phyloP scores from a whole-genome alignment of 2,888 invertebrate species.

The Halocaridina rubra region DNA sequence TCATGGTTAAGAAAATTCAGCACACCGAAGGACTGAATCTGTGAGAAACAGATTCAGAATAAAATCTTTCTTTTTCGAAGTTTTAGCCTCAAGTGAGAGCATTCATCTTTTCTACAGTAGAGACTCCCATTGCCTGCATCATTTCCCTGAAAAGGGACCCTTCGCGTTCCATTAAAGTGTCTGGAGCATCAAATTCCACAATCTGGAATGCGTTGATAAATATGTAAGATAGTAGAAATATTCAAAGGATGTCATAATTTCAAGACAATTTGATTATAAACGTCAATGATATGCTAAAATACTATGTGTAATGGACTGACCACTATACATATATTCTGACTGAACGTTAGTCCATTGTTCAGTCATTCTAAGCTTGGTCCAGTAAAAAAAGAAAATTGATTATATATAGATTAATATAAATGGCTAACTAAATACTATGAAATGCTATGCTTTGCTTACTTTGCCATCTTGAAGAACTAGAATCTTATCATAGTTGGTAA shows the following conservation, averaged over 20 bases:
- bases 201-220: constrained; percentile 56
- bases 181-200: constrained; percentile 55
- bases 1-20: too few species aligned
- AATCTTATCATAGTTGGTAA: constrained; percentile 81
- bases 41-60: too few species aligned
- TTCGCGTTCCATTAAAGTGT: constrained; percentile 22
- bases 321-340: not conserved
- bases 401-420: too few species aligned
- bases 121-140: constrained; percentile 58
- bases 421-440: too few species aligned
- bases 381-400: too few species aligned
- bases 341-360: not conserved
- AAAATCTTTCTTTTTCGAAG: too few species aligned
- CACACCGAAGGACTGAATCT: too few species aligned
- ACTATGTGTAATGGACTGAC: not conserved
- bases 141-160: constrained; percentile 59
- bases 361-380: constrained; percentile 66
- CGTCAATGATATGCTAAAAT: too few species aligned
- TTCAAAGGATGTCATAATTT: too few species aligned
- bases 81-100: constrained; percentile 40
- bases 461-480: constrained; percentile 66
- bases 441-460: too few species aligned
- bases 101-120: constrained; percentile 46
- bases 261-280: too few species aligned
- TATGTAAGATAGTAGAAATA: too few species aligned